phyloP scores from a whole-genome alignment of 2,888 invertebrate genomes.

The Callyntrura sp. region DNA sequence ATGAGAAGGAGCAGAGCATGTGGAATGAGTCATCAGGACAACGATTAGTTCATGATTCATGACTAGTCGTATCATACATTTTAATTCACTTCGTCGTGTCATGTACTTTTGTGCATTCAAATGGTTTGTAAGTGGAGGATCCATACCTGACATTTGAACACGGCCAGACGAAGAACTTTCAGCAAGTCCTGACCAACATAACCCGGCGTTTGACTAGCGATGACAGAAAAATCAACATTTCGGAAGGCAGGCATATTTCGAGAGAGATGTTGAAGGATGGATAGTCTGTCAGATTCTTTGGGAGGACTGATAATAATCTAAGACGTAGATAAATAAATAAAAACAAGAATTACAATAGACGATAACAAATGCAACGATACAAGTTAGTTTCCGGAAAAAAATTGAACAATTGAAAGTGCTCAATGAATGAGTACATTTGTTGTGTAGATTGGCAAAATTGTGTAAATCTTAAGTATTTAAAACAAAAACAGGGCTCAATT shows the following conservation, averaged over 20 bases:
- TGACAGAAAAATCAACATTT: constrained; percentile 78
- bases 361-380: not conserved
- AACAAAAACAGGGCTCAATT: too few species aligned
- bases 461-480: too few species aligned
- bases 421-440: not conserved
- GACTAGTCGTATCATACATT: too few species aligned
- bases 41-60: too few species aligned
- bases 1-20: too few species aligned
- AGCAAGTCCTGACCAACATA: constrained; percentile 88
- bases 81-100: too few species aligned
- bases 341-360: constrained; percentile 66
- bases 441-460: too few species aligned
- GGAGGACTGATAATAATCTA: constrained; percentile 70
- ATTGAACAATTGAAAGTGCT: too few species aligned
- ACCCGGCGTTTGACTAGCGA: constrained; percentile 87
- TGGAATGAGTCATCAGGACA: too few species aligned
- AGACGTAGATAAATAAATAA: not conserved
- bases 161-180: constrained; percentile 86
- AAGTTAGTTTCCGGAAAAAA: too few species aligned
- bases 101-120: not conserved
- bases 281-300: constrained; percentile 85
- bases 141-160: constrained; percentile 83
- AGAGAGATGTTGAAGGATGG: constrained; percentile 85
- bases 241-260: constrained; percentile 56
- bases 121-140: too few species aligned